These are phyloP conservation scores for Drosophila virilis DNA, from an alignment of 1,140 invertebrate species.

Conservation along the genomic window DNA sequence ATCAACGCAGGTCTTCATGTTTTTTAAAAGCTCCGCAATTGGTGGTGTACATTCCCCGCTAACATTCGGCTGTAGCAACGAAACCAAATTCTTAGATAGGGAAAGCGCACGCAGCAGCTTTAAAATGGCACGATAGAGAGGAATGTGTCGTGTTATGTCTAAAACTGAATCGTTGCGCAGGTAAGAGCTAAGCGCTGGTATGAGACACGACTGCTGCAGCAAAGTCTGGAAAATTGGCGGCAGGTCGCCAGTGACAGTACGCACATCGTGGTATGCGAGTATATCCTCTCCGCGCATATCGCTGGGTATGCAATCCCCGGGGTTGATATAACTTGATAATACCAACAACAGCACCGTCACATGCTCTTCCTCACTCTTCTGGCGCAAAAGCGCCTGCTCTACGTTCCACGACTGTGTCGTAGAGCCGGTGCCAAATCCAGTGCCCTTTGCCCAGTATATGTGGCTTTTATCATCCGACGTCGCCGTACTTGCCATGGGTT, in stretches of 20 bases:
- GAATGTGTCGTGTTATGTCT: conserved; percentile 97
- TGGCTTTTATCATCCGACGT: conserved; percentile 91
- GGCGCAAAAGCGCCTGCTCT: conserved; percentile 94
- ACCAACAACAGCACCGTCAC: conserved; percentile 93
- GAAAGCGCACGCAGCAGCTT: conserved; percentile 92
- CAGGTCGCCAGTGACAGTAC: conserved; percentile 85
- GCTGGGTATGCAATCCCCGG: conserved; percentile 87
- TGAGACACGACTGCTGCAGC: conserved; percentile 91
- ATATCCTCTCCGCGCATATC: conserved; percentile 83
- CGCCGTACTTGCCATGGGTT: conserved; percentile 39
- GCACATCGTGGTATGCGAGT: conserved; percentile 73
- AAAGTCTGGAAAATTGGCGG: conserved; percentile 90
- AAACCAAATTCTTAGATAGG: conserved; percentile 88
- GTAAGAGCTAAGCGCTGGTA: conserved; percentile 95
- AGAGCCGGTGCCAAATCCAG: conserved; percentile 97
- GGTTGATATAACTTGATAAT: conserved; percentile 94
- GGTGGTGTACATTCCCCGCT: conserved; percentile 84
- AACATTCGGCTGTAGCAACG: conserved; percentile 87
- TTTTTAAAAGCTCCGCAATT: conserved; percentile 89
- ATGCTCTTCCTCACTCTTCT: conserved; percentile 96
- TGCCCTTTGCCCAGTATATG: conserved; percentile 97
- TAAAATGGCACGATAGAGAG: conserved; percentile 93
- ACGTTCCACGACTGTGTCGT: conserved; percentile 98
- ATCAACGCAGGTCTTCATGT: conserved; percentile 96
- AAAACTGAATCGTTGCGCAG: conserved; percentile 97